Percentiles rank a stretch among this genome's conserved stretches.
Conservation (phyloP, 1,140 invertebrate genomes). For the Zelostemma sp. region DNA sequence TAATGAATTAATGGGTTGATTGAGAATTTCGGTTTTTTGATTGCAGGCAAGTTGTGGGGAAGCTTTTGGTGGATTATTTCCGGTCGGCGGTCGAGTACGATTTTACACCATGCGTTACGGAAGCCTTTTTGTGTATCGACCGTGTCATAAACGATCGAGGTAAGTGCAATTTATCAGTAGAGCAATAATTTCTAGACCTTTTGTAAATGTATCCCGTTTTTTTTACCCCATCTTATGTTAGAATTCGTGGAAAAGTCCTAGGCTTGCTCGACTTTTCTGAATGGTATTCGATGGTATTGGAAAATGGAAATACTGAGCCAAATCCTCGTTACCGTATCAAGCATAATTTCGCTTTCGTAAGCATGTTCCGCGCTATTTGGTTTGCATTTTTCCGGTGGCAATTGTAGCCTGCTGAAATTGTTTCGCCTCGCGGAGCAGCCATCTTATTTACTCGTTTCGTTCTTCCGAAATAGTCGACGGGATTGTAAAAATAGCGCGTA, state of each 20-base stretch:
- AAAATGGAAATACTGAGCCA: conserved; percentile 48
- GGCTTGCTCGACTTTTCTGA: too few species aligned
- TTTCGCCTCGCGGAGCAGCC: background rate
- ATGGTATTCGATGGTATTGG: conserved; percentile 48
- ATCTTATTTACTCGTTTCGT: background rate
- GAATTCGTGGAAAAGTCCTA: too few species aligned
- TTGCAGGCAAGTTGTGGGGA: conserved; percentile 66
- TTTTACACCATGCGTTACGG: conserved; percentile 48
- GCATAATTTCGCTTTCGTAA: background rate
- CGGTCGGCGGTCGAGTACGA: conserved; percentile 56
- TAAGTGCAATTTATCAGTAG: conserved; percentile 35
- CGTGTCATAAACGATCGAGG: conserved; percentile 59
- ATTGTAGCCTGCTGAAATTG: too few species aligned
- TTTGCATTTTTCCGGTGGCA: too few species aligned
- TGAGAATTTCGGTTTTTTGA: conserved; percentile 32
- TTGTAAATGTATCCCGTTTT: too few species aligned
- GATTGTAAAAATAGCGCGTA: conserved; percentile 21
- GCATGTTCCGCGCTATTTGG: too few species aligned
- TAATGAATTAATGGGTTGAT: background rate
- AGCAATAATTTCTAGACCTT: too few species aligned
- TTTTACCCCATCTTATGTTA: too few species aligned
- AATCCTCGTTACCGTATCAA: conserved; percentile 32
- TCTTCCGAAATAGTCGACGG: conserved; percentile 6
- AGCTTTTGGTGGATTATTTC: conserved; percentile 62
- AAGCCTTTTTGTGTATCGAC: conserved; percentile 57